Percentiles rank a stretch among this genome's conserved stretches.
These are phyloP conservation scores for Coreoperca whiteheadi DNA, from an alignment of 2,113 vertebrate species.

Conservation along the genomic window DNA sequence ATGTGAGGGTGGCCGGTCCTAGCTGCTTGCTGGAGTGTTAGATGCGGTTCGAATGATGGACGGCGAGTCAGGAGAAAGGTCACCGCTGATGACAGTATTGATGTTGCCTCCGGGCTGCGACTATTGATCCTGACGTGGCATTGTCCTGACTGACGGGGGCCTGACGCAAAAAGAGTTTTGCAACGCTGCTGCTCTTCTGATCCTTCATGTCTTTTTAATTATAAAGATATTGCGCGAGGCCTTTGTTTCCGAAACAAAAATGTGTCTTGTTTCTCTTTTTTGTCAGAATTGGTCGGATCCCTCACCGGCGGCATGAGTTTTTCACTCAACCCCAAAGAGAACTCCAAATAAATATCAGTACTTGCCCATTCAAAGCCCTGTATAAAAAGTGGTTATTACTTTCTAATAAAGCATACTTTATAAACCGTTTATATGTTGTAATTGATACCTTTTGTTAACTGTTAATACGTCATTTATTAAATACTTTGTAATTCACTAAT, in stretches of 20 bases:
- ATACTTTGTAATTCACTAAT: neutral
- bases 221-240: no score
- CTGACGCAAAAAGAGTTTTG: neutral
- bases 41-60: constrained; percentile 56
- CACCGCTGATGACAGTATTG: constrained; percentile 71
- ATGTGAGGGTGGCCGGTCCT: constrained; percentile 7
- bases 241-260: neutral
- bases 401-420: no score
- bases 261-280: neutral
- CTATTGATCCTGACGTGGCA: constrained; percentile 63
- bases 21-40: constrained; percentile 38
- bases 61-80: constrained; percentile 18
- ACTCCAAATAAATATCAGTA: neutral
- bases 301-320: neutral
- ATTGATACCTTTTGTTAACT: neutral
- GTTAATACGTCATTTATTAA: neutral
- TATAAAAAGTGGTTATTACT: no score
- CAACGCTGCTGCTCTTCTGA: neutral
- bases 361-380: neutral
- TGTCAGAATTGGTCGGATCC: neutral
- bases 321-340: no score
- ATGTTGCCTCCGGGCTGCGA: constrained; percentile 59
- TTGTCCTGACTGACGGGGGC: constrained; percentile 11
- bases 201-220: neutral
- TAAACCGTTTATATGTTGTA: neutral